Conservation (phyloP, 1,140 invertebrate genomes). For the Scaptodrosophila lebanonensis region DNA sequence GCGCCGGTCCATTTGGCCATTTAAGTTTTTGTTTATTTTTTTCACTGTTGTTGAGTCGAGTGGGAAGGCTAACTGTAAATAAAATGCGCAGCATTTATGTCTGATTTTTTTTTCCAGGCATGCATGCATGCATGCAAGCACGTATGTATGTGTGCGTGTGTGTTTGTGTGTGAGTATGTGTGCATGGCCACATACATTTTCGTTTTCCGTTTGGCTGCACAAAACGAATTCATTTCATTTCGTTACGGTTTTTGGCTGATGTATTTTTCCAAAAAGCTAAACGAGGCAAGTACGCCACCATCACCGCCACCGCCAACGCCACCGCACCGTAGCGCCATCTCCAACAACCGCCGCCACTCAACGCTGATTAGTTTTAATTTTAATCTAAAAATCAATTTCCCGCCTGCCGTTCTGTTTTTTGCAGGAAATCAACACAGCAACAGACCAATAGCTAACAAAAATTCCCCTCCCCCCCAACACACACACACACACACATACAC, state of each 20-base stretch:
- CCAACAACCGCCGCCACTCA: slow-evolving; percentile 51
- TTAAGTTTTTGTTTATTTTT: too few relatives aligned
- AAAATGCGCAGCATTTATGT: slow-evolving; percentile 67
- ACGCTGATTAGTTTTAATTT: slow-evolving; percentile 76
- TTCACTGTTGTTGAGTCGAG: too few relatives aligned
- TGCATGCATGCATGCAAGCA: too few relatives aligned
- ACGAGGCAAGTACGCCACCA: too few relatives aligned
- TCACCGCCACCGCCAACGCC: background rate
- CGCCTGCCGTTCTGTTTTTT: slow-evolving; percentile 52
- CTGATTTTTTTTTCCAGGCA: slow-evolving; percentile 26
- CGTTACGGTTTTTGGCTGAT: slow-evolving; percentile 71
- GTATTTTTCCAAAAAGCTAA: slow-evolving; percentile 45
- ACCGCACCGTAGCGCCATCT: too few relatives aligned
- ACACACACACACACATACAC: slow-evolving; percentile 9
- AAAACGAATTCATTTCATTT: slow-evolving; percentile 72
- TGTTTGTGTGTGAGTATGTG: slow-evolving; percentile 15
- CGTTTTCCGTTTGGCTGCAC: slow-evolving; percentile 67
- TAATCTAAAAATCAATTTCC: slow-evolving; percentile 77
- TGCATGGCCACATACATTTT: slow-evolving; percentile 39
- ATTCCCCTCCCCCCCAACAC: slow-evolving; percentile 1
- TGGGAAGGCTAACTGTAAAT: slow-evolving; percentile 64
- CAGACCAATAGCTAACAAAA: slow-evolving; percentile 31
- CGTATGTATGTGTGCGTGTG: slow-evolving; percentile 27
- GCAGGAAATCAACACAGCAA: slow-evolving; percentile 70
- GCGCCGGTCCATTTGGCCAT: slow-evolving; percentile 59